These are phyloP conservation scores for Micrasema minimum DNA, from an alignment of 1,140 invertebrate species.

Conservation along the genomic window DNA sequence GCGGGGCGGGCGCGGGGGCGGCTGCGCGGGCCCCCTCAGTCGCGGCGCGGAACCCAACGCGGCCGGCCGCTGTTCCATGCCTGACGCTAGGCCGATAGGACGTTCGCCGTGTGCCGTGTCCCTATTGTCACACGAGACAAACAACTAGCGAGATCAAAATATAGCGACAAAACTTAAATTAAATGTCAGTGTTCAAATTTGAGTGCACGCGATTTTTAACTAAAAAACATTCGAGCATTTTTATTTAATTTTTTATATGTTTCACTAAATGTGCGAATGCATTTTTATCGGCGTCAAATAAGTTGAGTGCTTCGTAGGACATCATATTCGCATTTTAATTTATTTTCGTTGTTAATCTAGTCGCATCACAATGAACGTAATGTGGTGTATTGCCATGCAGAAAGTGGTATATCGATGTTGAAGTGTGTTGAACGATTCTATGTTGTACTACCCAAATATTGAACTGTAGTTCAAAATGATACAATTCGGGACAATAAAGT, in stretches of 20 bases:
- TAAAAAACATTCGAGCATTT: constrained; percentile 8
- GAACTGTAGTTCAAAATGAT: constrained; percentile 62
- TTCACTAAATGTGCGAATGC: constrained; percentile 2
- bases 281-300: not conserved
- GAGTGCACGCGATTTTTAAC: too few relatives aligned
- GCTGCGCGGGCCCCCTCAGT: constrained; percentile 62
- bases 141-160: constrained; percentile 23
- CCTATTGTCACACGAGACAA: constrained; percentile 10
- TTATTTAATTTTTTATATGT: not conserved
- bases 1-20: constrained; percentile 58
- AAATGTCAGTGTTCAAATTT: too few relatives aligned
- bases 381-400: constrained; percentile 8
- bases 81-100: constrained; percentile 12
- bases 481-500: constrained; percentile 71
- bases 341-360: constrained; percentile 18
- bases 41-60: constrained; percentile 64
- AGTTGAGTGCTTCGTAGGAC: constrained; percentile 9
- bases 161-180: too few relatives aligned
- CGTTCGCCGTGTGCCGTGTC: constrained; percentile 5
- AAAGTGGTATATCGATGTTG: constrained; percentile 27
- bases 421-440: constrained; percentile 24
- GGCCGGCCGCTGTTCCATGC: constrained; percentile 36
- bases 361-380: constrained; percentile 6
- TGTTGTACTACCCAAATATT: constrained; percentile 22
- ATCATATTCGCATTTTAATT: not conserved